phyloP scores from a whole-genome alignment of 2,797 vertebrate genomes.

The Ibycter americanus region DNA sequence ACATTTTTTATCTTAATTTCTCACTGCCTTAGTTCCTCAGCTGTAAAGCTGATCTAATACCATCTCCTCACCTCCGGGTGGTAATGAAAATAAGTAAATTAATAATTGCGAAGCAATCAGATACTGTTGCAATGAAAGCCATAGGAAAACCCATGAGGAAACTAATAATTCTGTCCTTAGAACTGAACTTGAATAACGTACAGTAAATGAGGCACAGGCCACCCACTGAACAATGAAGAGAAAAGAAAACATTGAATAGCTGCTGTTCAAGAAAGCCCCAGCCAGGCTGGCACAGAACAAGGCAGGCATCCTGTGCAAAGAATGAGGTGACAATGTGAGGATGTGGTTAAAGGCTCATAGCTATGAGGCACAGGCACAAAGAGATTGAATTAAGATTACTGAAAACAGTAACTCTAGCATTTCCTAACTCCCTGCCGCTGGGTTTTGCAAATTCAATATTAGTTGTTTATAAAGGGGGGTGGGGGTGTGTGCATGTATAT shows the following conservation, averaged over 20 bases:
- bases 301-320: slow-evolving; percentile 62
- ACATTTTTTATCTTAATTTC: slow-evolving; percentile 20
- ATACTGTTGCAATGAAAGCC: slow-evolving; percentile 45
- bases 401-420: not conserved
- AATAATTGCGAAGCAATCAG: slow-evolving; percentile 44
- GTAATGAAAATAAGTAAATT: slow-evolving; percentile 41
- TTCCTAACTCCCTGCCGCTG: not conserved
- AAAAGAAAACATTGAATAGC: slow-evolving; percentile 60
- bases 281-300: slow-evolving; percentile 49
- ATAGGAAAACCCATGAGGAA: slow-evolving; percentile 55
- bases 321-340: slow-evolving; percentile 60
- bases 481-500: rapidly evolving
- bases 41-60: not conserved
- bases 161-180: slow-evolving; percentile 62
- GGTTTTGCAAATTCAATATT: not conserved
- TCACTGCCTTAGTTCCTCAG: not conserved
- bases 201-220: slow-evolving; percentile 61
- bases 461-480: not conserved
- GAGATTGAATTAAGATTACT: slow-evolving; percentile 45
- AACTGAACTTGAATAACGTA: slow-evolving; percentile 51
- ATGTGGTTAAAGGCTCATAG: slow-evolving; percentile 44
- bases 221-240: slow-evolving; percentile 55
- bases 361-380: slow-evolving; percentile 27
- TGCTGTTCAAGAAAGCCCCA: slow-evolving; percentile 44
- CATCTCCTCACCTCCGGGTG: not conserved